A percentile compares a stretch with the other conserved stretches of the same genome.
These are phyloP conservation scores for Solea solea DNA, from an alignment of 2,113 vertebrate genomes.

Conservation along the genomic window DNA sequence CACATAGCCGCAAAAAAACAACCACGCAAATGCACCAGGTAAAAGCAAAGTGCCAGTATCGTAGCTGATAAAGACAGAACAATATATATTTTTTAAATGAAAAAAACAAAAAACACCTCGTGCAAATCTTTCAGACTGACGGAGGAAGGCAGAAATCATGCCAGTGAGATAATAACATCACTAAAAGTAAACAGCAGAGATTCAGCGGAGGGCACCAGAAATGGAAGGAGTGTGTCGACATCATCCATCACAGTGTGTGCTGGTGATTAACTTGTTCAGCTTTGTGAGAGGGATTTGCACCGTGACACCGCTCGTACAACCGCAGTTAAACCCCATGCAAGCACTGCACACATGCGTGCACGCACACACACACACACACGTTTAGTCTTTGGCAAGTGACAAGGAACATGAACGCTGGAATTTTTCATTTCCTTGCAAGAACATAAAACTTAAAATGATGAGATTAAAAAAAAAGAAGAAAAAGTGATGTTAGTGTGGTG, in stretches of 20 bases:
- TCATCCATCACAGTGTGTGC: conserved; percentile 54
- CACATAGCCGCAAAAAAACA: too few species aligned
- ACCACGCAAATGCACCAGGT: too few species aligned
- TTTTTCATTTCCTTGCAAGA: conserved; percentile 41
- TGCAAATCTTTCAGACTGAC: too few species aligned
- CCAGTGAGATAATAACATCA: conserved; percentile 2
- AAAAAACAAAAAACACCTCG: too few species aligned
- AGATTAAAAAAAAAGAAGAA: not conserved
- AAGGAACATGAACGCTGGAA: conserved; percentile 9
- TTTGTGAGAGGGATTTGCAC: conserved; percentile 63
- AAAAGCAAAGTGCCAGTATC: too few species aligned
- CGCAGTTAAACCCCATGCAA: conserved; percentile 52
- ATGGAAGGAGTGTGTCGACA: conserved; percentile 20
- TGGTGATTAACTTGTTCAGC: conserved; percentile 60
- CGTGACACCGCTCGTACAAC: conserved; percentile 61
- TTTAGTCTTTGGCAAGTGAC: conserved; percentile 15
- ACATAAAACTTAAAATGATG: too few species aligned
- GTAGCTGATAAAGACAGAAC: too few species aligned
- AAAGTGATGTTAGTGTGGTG: not conserved
- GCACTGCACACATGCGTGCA: conserved; percentile 30
- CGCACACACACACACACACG: conserved; percentile 11
- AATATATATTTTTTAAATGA: too few species aligned
- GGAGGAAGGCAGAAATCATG: not conserved
- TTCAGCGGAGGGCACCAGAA: conserved; percentile 30
- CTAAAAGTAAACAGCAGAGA: not conserved